phyloP scores from a whole-genome alignment of 2,113 vertebrate genomes.

The Protomyctophum bolini region DNA sequence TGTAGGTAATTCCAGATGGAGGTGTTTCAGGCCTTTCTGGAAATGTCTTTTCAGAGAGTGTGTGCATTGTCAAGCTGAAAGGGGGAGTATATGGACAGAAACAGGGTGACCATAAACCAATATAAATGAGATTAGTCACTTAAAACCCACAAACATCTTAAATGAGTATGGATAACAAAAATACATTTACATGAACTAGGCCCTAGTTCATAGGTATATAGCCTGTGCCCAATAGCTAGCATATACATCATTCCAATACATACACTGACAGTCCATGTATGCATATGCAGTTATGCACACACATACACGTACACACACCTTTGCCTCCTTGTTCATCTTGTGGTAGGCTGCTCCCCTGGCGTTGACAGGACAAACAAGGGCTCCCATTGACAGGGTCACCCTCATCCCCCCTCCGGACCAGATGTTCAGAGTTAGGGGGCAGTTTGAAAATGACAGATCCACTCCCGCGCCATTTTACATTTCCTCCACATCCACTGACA shows the following conservation, averaged over 20 bases:
- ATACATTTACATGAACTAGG: conserved; percentile 23
- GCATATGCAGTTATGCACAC: conserved; percentile 7
- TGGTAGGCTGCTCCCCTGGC: conserved; percentile 39
- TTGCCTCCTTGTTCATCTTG: conserved; percentile 65
- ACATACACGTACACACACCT: conserved; percentile 41
- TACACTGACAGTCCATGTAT: conserved; percentile 6
- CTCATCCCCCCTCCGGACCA: conserved; percentile 52
- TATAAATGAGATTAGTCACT: too few species aligned
- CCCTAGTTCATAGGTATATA: not conserved
- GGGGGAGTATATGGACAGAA: too few species aligned
- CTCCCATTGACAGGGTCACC: conserved; percentile 66
- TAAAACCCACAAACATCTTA: not conserved
- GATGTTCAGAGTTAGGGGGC: conserved; percentile 74
- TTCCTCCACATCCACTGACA: conserved; percentile 36
- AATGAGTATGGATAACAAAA: too few species aligned
- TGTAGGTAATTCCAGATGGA: not conserved
- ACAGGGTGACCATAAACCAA: too few species aligned
- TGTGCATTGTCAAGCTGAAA: not conserved
- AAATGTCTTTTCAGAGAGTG: not conserved
- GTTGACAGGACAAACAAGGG: conserved; percentile 68
- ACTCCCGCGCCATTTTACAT: conserved; percentile 54
- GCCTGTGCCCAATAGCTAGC: too few species aligned
- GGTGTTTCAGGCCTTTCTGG: not conserved
- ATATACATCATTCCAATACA: conserved; percentile 27
- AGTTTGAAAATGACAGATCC: conserved; percentile 68